Evolutionary conservation across 2,888 invertebrate species (phyloP).

Genomic region (Amiota minor): DNA sequence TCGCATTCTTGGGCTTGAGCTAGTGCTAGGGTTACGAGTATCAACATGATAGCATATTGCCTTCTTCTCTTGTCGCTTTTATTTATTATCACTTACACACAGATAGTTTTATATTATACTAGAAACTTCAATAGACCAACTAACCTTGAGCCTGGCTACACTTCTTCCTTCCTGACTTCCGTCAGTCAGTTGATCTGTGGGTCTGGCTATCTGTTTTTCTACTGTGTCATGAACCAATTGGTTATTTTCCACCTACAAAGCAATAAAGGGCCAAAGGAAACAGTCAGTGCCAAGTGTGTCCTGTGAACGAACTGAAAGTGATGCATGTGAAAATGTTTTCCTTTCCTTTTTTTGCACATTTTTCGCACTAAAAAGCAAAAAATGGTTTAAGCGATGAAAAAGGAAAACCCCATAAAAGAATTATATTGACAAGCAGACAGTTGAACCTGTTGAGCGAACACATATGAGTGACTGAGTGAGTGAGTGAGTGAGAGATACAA

Average conservation of each 20-base stretch:
- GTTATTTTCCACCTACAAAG: conserved; percentile 1
- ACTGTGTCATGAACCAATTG: neutral
- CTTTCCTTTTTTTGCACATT: too few species aligned
- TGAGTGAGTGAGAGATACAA: neutral
- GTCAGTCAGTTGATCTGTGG: too few species aligned
- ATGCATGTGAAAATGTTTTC: neutral
- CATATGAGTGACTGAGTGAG: conserved; percentile 6
- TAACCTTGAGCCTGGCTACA: too few species aligned
- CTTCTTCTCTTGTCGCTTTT: neutral
- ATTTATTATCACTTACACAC: neutral
- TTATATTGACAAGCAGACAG: conserved; percentile 8
- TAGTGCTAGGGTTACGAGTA: too few species aligned
- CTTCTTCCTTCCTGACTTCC: too few species aligned
- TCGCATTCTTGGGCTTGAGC: too few species aligned
- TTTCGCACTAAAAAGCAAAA: conserved; percentile 1
- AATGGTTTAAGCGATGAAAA: neutral
- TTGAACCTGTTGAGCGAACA: conserved; percentile 25
- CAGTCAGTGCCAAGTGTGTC: neutral
- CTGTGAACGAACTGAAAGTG: neutral
- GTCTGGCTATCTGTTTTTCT: neutral
- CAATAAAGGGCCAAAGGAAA: neutral
- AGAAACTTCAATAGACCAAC: too few species aligned
- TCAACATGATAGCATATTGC: too few species aligned
- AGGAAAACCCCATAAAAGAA: neutral
- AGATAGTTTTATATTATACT: too few species aligned